Evolutionary conservation across 2,797 vertebrate species (phyloP).

Genomic region (Macropodus opercularis): DNA sequence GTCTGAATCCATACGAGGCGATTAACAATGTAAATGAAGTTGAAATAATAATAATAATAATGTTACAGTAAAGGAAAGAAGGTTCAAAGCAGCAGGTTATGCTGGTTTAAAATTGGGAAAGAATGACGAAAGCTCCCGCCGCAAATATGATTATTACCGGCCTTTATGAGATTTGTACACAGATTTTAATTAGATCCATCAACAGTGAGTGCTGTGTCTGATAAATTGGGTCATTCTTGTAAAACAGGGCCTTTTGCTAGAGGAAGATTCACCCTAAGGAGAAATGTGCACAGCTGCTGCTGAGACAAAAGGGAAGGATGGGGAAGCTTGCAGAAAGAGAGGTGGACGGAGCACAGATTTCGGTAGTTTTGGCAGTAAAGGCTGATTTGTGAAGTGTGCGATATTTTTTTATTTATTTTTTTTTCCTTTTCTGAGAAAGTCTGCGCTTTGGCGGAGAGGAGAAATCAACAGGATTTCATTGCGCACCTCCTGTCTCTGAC

Average conservation of each 20-base stretch:
- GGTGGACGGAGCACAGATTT: slow-evolving; percentile 33
- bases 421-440: slow-evolving; percentile 18
- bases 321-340: slow-evolving; percentile 25
- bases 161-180: slow-evolving; percentile 68
- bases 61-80: slow-evolving; percentile 12
- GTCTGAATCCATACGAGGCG: slow-evolving; percentile 20
- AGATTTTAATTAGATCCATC: slow-evolving; percentile 76
- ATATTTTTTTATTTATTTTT: neutral
- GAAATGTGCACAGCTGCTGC: slow-evolving; percentile 67
- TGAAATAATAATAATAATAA: slow-evolving; percentile 19
- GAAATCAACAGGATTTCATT: neutral
- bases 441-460: slow-evolving; percentile 4
- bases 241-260: slow-evolving; percentile 70
- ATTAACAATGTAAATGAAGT: slow-evolving; percentile 28
- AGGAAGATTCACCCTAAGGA: slow-evolving; percentile 74
- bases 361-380: slow-evolving; percentile 22
- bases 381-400: slow-evolving; percentile 15
- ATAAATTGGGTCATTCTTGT: slow-evolving; percentile 78
- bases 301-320: slow-evolving; percentile 51
- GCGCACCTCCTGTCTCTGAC: slow-evolving; percentile 15
- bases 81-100: slow-evolving; percentile 59
- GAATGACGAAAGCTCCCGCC: slow-evolving; percentile 52
- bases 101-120: slow-evolving; percentile 47
- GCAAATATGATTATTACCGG: slow-evolving; percentile 71
- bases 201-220: slow-evolving; percentile 58